Percentiles rank a stretch among this genome's conserved stretches.
phyloP scores from a whole-genome alignment of 2,888 invertebrate species.

The Pollenia amentaria region DNA sequence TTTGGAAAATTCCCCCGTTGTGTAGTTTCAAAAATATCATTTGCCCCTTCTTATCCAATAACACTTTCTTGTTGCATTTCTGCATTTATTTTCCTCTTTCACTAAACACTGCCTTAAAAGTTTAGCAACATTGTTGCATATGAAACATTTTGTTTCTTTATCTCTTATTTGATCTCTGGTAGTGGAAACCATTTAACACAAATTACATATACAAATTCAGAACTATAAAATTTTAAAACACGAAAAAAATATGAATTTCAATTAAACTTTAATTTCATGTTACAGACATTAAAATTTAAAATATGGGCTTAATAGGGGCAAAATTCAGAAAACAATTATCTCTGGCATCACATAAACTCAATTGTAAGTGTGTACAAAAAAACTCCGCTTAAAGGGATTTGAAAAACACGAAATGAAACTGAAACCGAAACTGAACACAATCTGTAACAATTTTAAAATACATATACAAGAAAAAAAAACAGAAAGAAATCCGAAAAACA shows the following conservation, averaged over 20 bases:
- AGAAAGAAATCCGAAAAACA: neutral
- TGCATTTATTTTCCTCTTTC: no score
- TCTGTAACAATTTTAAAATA: slow-evolving; percentile 48
- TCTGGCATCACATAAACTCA: neutral
- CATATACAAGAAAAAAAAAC: neutral
- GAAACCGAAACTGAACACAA: slow-evolving; percentile 29
- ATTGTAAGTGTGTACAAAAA: no score
- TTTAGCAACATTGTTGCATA: neutral
- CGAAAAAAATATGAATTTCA: slow-evolving; percentile 28
- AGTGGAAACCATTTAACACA: neutral
- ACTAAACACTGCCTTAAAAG: no score
- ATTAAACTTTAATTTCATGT: slow-evolving; percentile 53
- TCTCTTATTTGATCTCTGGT: neutral
- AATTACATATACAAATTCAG: slow-evolving; percentile 7
- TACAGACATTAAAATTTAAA: slow-evolving; percentile 42
- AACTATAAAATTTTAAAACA: slow-evolving; percentile 9
- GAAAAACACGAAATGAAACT: slow-evolving; percentile 22
- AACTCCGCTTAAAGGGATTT: slow-evolving; percentile 31
- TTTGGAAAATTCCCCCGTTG: no score
- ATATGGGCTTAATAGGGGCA: slow-evolving; percentile 28
- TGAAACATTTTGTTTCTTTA: neutral
- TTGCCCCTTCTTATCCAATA: no score
- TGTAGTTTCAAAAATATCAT: no score
- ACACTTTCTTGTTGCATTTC: no score
- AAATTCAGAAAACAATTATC: slow-evolving; percentile 48